Base-by-base conservation (phyloP, 2,113 vertebrate genomes). In the Oreocharis arfaki region DNA sequence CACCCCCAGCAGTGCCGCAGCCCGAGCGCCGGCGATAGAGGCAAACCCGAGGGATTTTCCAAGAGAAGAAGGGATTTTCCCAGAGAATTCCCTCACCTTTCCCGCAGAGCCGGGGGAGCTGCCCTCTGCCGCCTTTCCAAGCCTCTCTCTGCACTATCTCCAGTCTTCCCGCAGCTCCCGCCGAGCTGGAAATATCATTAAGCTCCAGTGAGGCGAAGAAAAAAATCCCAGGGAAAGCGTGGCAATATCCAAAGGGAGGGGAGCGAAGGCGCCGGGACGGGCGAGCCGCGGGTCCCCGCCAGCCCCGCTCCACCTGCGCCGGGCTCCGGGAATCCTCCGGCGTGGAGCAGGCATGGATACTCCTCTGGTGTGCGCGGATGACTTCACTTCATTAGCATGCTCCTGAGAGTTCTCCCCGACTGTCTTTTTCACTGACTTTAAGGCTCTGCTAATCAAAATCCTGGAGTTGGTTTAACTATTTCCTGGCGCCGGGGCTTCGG, bases 361-460 rank as follows among this genome's bases (percentile, higher is more conserved):
- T 83, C 85, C 95, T 83, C 95, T 65, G 94, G 16, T 91, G 94
- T 27, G 93, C 46, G 94, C 93, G 87, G 97, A 96, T 97, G 97
- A 97, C 97, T 97, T 97, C 97, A 97, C 96, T 94, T 95, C 97
- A 96, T 97, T 87, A 97, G 96, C 96, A 97, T 28, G 96, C 96
- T 97, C 88, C 95, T 93, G 97, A 97, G 90, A 96, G 94, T 96
- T 96, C 92, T 83, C 96, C 80, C 95, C 50, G 84, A 97, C 93
- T 52, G 94, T 96, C 96, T 96, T 92, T 92, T 94, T 75, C 24
- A 90, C 96, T 89, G 96, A 96, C 97, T 97, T 97, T 78, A 96
- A 92, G 97, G 96, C 97, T 96, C 96, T 96, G 94, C 97, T 97
- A 97, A 97, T 96, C 97, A 96, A 95, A 97, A 97, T 95, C 94